Conservation (phyloP, 2,113 vertebrate species). For the Trachemys scripta region DNA sequence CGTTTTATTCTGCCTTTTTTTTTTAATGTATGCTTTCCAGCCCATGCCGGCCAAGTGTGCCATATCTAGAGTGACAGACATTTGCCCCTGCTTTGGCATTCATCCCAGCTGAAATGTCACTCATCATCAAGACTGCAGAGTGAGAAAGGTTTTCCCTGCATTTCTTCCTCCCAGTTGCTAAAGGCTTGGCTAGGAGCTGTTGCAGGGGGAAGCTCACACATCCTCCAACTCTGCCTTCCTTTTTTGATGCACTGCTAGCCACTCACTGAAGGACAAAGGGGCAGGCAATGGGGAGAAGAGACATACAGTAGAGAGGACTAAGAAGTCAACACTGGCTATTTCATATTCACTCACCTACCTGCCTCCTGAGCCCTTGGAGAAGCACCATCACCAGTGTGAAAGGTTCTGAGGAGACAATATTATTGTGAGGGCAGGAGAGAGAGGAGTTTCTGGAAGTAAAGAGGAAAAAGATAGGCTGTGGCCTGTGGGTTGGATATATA, state of each 20-base stretch:
- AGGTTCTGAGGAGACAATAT: neutral
- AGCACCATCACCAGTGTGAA: neutral
- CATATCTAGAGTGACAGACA: neutral
- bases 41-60: neutral
- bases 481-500: neutral
- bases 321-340: neutral
- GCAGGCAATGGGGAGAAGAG: rapidly evolving
- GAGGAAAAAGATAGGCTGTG: neutral
- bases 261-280: neutral
- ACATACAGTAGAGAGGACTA: neutral
- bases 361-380: rapidly evolving
- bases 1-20: neutral
- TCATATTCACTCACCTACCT: rapidly evolving
- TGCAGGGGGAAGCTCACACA: neutral
- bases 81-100: neutral
- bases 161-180: neutral
- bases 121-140: neutral
- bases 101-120: neutral
- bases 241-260: neutral
- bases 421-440: neutral
- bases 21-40: neutral
- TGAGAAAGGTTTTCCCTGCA: neutral
- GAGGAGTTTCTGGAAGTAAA: neutral
- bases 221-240: neutral
- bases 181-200: neutral